Percentiles rank a stretch among this genome's conserved stretches.
phyloP scores from a whole-genome alignment of 1,140 invertebrate genomes.

The Propsilocerus akamusi region DNA sequence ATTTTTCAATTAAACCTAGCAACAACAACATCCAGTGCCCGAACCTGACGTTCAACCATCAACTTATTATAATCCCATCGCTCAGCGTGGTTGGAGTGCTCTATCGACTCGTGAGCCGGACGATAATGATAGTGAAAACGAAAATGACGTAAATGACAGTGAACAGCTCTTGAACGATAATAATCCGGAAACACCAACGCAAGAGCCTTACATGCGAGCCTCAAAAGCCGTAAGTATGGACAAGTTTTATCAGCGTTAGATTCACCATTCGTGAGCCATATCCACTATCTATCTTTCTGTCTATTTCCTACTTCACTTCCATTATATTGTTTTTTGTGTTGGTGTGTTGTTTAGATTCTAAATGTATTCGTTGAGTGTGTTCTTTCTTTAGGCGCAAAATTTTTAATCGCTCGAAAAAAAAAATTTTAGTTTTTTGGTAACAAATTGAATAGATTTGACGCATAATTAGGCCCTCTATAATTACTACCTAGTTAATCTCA shows the following conservation, averaged over 20 bases:
- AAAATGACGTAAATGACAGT: too few relatives aligned
- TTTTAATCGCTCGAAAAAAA: too few relatives aligned
- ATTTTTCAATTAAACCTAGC: too few relatives aligned
- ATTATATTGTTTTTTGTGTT: too few relatives aligned
- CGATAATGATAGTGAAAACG: neutral
- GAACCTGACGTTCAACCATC: neutral
- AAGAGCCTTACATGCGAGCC: neutral
- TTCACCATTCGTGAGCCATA: neutral
- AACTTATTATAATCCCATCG: neutral
- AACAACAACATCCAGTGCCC: neutral
- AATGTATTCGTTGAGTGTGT: too few relatives aligned
- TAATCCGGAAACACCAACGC: neutral
- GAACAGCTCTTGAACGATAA: neutral
- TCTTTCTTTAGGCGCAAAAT: too few relatives aligned
- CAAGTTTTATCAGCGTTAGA: neutral
- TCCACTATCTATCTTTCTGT: neutral
- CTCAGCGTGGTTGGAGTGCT: neutral
- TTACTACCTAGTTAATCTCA: too few relatives aligned
- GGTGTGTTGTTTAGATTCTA: too few relatives aligned
- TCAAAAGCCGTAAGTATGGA: constrained; percentile 1
- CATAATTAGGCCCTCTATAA: too few relatives aligned
- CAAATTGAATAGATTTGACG: too few relatives aligned
- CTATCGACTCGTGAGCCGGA: neutral
- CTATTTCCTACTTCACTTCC: too few relatives aligned
- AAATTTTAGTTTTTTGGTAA: too few relatives aligned